Evolutionary conservation across 2,113 vertebrate species (phyloP).

Genomic region (Oreochromis spilurus): DNA sequence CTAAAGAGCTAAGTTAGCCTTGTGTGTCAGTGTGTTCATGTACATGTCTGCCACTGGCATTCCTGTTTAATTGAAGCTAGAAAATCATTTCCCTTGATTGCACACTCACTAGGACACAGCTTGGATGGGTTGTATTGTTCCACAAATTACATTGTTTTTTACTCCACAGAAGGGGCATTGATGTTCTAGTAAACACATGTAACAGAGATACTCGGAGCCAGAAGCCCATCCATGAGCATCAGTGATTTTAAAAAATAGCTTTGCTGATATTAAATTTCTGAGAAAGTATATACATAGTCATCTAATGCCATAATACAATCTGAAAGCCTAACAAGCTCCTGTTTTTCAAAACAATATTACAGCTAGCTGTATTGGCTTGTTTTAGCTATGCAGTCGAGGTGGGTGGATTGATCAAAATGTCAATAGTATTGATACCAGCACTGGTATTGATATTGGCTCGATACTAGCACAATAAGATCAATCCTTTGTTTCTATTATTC

Average conservation of each 20-base stretch:
- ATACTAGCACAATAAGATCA: background rate
- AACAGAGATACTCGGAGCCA: background rate
- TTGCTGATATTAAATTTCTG: background rate
- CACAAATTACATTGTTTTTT: background rate
- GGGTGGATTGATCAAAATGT: background rate
- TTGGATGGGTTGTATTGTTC: background rate
- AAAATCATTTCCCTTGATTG: constrained; percentile 15
- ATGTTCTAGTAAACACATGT: background rate
- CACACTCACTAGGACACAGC: background rate
- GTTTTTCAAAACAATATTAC: background rate
- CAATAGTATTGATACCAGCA: background rate
- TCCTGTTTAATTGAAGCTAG: background rate
- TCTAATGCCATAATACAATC: background rate
- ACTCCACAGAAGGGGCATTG: background rate
- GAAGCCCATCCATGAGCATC: background rate
- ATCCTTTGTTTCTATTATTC: background rate
- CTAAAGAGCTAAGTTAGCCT: background rate
- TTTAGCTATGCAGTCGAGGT: background rate
- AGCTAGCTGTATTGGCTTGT: background rate
- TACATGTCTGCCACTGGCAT: background rate
- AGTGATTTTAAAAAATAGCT: background rate
- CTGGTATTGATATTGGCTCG: background rate
- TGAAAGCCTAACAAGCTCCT: background rate
- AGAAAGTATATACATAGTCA: background rate
- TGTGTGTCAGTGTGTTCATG: background rate